Percentiles rank a stretch among this genome's conserved stretches.
Evolutionary conservation across 2,113 vertebrate species (phyloP).

Genomic region (Psephotus haematonotus): DNA sequence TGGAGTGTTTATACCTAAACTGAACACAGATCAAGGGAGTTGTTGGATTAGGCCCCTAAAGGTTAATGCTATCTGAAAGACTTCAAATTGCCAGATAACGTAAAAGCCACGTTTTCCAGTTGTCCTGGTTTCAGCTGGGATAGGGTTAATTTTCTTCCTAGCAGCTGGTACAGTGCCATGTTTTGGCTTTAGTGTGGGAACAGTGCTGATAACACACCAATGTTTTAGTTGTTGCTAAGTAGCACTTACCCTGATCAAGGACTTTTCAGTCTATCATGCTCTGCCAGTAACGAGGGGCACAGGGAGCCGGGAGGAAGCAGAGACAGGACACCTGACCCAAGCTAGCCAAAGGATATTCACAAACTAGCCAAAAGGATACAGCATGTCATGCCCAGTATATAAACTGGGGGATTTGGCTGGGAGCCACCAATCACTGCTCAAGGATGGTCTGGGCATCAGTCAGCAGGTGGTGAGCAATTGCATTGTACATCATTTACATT

Average conservation of each 20-base stretch:
- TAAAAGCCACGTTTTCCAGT: not conserved
- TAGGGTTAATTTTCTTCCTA: not conserved
- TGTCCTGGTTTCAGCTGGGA: not conserved
- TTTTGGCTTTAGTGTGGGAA: not conserved
- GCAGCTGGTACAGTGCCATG: not conserved
- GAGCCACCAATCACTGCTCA: not conserved
- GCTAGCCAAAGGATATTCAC: not conserved
- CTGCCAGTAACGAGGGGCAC: not conserved
- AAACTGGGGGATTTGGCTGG: not conserved
- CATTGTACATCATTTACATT: not conserved
- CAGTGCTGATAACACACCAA: not conserved
- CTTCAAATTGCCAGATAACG: not conserved
- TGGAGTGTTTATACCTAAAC: not conserved
- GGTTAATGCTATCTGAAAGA: not conserved
- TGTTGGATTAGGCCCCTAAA: not conserved
- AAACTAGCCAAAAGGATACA: not conserved
- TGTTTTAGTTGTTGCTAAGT: not conserved
- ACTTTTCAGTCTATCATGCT: not conserved
- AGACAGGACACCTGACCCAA: not conserved
- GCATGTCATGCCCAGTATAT: not conserved
- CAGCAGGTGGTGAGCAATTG: not conserved
- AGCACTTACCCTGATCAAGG: not conserved
- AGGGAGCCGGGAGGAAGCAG: not conserved
- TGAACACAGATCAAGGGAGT: not conserved
- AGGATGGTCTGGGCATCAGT: not conserved